Conservation (phyloP, 2,888 invertebrate species). For the Drosophila macrospina region DNA sequence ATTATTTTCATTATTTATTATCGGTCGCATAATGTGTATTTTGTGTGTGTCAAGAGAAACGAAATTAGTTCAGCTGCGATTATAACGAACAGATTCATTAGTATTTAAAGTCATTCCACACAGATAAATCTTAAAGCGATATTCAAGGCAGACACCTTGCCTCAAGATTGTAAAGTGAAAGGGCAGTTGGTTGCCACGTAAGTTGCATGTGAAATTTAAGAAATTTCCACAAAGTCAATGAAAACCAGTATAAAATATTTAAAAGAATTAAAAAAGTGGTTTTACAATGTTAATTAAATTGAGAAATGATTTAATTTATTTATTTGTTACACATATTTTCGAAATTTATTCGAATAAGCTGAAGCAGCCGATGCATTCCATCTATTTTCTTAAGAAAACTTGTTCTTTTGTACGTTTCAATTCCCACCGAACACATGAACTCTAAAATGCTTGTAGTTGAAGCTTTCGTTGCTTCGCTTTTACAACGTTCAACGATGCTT, state of each 20-base stretch:
- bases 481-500: constrained; percentile 11
- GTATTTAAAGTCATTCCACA: constrained; percentile 21
- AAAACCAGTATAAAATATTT: neutral
- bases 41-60: constrained; percentile 18
- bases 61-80: constrained; percentile 36
- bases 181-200: constrained; percentile 18
- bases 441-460: neutral
- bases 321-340: too few species aligned
- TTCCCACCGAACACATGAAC: neutral
- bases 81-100: constrained; percentile 42
- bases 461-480: neutral
- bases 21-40: constrained; percentile 41
- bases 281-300: neutral
- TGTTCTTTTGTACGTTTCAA: neutral
- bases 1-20: constrained; percentile 65
- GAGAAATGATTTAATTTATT: neutral
- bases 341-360: too few species aligned
- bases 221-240: constrained; percentile 4
- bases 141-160: constrained; percentile 27
- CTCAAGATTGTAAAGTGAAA: constrained; percentile 35
- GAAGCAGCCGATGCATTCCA: neutral
- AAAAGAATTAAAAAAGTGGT: constrained; percentile 1
- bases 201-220: constrained; percentile 17
- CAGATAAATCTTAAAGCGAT: constrained; percentile 11
- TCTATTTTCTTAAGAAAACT: neutral